Base-by-base conservation (phyloP, 2,113 vertebrate species). In the Sceloporus tristichus region DNA sequence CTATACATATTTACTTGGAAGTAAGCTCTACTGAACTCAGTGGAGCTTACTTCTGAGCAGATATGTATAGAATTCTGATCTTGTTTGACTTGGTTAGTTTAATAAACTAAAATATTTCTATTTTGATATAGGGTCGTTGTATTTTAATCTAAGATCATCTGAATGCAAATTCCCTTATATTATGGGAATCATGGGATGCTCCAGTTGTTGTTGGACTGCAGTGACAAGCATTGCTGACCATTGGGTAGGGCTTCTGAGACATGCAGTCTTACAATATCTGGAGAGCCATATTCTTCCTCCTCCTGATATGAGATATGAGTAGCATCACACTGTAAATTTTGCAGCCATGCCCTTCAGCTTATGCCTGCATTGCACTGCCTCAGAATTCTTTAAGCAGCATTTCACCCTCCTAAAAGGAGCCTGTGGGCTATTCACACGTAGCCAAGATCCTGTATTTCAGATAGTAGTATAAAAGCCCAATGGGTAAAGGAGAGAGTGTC, bases 401-500 rank as follows among this genome's bases (percentile, higher is more conserved):
- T 74, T 54, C n/a, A 34, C 23, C 5, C 74, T 59, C 13, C 59
- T 59, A 8, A n/a, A 40, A 14, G 29, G 19, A 6, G 29, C 19
- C 48, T 4, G 21, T 40, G 13, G n/a, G 10, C 21, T 27, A 59
- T 25, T 59, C 53, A 70, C 48, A 75, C 38, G 54, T n/a, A 40
- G 18, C 65, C 80, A n/a, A 74, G 90, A 94, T 62, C 59, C 59
- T 62, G 59, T 62, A 62, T 62, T 62, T 14, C 59, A 62, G 59
- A 16, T 4, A 62, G 59, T 62, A 14, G 59, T 62, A 62, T 62
- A 62, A 62, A 62, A 62, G 59, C 18, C 2, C 59, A 62, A 62
- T 18, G 16, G 3, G 18, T 62, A 14, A 18, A 62, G 14, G 3
- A 62, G 16, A 16, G 11, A 16, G 4, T 62, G 48, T 48, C 48